A percentile compares a stretch with the other conserved stretches of the same genome.
phyloP scores from a whole-genome alignment of 2,888 invertebrate species.

The Gonocerus acuteangulatus region DNA sequence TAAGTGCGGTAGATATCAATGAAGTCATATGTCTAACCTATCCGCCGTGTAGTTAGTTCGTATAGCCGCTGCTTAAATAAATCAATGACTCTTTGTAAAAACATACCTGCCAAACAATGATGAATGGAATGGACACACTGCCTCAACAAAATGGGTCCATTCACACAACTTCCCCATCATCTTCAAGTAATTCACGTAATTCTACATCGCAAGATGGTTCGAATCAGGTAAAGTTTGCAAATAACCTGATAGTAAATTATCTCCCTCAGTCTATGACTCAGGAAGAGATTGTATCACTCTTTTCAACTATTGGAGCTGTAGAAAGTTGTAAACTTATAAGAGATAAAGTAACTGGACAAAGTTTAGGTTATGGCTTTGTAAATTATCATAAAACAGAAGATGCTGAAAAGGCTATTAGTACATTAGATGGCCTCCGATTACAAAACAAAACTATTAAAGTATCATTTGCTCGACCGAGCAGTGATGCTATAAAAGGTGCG shows the following conservation, averaged over 20 bases:
- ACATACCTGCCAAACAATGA: constrained; percentile 49
- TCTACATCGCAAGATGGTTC: constrained; percentile 44
- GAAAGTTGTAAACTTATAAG: constrained; percentile 98
- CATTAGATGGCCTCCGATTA: constrained; percentile 91
- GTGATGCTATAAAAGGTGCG: constrained; percentile 95
- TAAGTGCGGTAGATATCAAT: background rate
- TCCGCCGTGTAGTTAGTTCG: background rate
- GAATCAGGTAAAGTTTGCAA: constrained; percentile 86
- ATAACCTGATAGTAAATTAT: constrained; percentile 99
- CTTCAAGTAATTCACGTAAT: constrained; percentile 40
- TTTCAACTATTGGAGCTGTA: constrained; percentile 96
- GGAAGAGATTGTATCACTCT: constrained; percentile 94
- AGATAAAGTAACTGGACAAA: constrained; percentile 98
- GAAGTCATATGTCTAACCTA: constrained; percentile 1
- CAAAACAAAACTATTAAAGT: constrained; percentile 95
- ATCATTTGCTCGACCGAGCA: constrained; percentile 92
- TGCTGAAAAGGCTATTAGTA: constrained; percentile 96
- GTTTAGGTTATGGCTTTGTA: constrained; percentile 98
- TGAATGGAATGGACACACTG: constrained; percentile 68
- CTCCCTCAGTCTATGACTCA: constrained; percentile 99
- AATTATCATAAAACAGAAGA: constrained; percentile 97
- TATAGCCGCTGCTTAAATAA: background rate
- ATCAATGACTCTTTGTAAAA: background rate
- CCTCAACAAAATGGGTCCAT: constrained; percentile 71
- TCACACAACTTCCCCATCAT: constrained; percentile 41